Evolutionary conservation across 2,113 vertebrate species (phyloP).

Genomic region (Cheilinus undulatus): DNA sequence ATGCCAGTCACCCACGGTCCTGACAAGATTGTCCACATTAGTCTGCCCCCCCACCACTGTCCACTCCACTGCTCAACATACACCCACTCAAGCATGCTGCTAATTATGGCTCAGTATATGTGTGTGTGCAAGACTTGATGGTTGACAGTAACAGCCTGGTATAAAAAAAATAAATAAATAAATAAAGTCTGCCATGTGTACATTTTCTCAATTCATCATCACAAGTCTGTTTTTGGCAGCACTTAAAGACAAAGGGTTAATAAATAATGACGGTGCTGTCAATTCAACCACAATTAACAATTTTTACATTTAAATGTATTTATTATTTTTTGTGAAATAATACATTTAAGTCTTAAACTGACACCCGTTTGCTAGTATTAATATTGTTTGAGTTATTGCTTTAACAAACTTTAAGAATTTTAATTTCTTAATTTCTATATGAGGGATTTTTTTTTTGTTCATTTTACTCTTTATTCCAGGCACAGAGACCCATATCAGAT

Average conservation of each 20-base stretch:
- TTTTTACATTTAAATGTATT: neutral
- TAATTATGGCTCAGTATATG: conserved; percentile 60
- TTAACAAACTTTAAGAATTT: too few relatives aligned
- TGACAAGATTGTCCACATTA: conserved; percentile 58
- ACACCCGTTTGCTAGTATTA: too few relatives aligned
- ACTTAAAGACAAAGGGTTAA: conserved; percentile 19
- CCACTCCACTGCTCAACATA: conserved; percentile 69
- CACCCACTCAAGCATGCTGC: conserved; percentile 62
- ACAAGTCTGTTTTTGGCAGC: conserved; percentile 32
- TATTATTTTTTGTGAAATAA: too few relatives aligned
- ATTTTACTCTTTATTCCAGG: too few relatives aligned
- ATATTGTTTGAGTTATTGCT: too few relatives aligned
- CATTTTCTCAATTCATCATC: conserved; percentile 63
- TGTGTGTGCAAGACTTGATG: conserved; percentile 54
- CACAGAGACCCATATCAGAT: too few relatives aligned
- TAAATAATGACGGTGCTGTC: neutral
- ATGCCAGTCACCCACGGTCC: conserved; percentile 43
- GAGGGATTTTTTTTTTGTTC: too few relatives aligned
- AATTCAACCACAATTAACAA: neutral
- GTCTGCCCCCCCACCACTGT: conserved; percentile 57
- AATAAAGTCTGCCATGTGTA: conserved; percentile 60
- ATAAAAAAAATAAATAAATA: conserved; percentile 42
- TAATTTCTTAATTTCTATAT: too few relatives aligned
- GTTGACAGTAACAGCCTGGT: conserved; percentile 53
- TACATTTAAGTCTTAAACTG: too few relatives aligned